These are phyloP conservation scores for Gephyroberyx darwinii DNA, from an alignment of 2,797 vertebrate genomes.

Conservation along the genomic window DNA sequence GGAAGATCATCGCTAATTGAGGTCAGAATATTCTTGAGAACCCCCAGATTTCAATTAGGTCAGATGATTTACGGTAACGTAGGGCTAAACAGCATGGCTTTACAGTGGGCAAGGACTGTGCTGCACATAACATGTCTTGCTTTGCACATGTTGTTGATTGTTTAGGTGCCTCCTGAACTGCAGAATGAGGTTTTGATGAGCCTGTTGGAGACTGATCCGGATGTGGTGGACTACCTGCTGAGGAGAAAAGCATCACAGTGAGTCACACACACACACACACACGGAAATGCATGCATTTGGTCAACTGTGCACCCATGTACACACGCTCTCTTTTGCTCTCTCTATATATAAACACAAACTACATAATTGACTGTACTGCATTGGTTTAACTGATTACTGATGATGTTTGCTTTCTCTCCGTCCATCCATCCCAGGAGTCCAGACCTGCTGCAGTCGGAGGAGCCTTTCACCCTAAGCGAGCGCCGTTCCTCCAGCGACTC, in stretches of 20 bases:
- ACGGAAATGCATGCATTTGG: not conserved
- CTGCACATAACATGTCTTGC: not conserved
- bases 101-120: not conserved
- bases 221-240: conserved; percentile 95
- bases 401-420: no score
- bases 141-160: not conserved
- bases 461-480: conserved; percentile 85
- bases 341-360: no score
- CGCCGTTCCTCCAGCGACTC: conserved; percentile 94
- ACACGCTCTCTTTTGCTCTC: not conserved
- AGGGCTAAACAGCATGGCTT: no score
- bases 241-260: conserved; percentile 94
- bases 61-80: no score
- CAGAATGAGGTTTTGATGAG: conserved; percentile 96
- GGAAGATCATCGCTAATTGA: not conserved
- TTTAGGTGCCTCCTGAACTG: conserved; percentile 91
- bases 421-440: conserved; percentile 82
- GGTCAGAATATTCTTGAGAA: not conserved
- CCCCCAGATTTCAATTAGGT: not conserved
- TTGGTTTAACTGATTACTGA: no score
- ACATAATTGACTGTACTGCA: no score
- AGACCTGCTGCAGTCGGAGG: conserved; percentile 85
- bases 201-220: conserved; percentile 92
- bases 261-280: conserved; percentile 36
- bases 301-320: no score